Evolutionary conservation across 2,797 vertebrate genomes (phyloP), one percentile per base, ranked within the genome.

Genomic region (Avahi laniger): DNA sequence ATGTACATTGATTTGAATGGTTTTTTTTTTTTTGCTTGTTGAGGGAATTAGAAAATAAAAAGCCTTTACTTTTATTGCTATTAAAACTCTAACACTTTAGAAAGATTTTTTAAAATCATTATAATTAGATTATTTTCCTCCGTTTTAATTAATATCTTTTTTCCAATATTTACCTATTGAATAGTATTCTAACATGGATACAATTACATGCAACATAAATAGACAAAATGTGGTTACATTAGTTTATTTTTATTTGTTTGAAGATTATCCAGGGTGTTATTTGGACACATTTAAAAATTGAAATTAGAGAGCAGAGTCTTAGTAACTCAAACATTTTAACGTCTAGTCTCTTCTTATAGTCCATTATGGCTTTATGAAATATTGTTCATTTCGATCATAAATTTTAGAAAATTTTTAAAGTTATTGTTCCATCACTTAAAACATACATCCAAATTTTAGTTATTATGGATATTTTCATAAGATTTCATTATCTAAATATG

Each of bases 1-100:
- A 80, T 20, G 92, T 75, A 28, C 43, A 93, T 85, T 69, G 54
- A 95, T 90, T 14, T 86, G 35, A 91, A 80, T 72, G 46, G 6
- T 5, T 7, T 18, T 78, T 78, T 76, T 8, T 80, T 69, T 79
- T 94, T 70, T 76, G 14, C 14, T 89, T 12, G 24, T 83, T 87
- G 28, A 76, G 79, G 8, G 14, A 79, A 94, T 95, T 95, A 84
- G 33, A 57, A 91, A 93, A 78, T 90, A 57, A 91, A 93, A 78
- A 88, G 26, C 1, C 33, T 94, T 79, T 91, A 83, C 4, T 91
- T 95, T 61, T 22, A 65, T 72, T 87, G 81, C 38, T 72, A 65
- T 63, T 67, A 69, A 93, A 94, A 95, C 15, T 35, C 6, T 85
- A 84, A 5, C 5, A 90, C 4, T 78, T 95, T 59, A 67, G 13